Conservation (phyloP, 1,140 invertebrate genomes). For the Drosophila kanapiae region DNA sequence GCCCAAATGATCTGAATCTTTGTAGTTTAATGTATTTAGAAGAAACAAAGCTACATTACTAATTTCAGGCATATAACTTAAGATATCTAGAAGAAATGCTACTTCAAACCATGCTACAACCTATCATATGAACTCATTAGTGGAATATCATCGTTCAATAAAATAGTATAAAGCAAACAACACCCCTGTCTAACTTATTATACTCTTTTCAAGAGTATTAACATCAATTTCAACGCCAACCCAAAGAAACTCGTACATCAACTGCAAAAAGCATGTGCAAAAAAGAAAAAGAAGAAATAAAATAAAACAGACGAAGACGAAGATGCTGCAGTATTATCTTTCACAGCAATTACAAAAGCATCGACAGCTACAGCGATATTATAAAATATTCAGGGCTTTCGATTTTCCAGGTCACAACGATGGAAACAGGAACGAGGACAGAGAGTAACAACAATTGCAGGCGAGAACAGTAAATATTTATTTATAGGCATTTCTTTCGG, state of each 20-base stretch:
- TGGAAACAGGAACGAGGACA: slow-evolving; percentile 16
- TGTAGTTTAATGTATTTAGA: background rate
- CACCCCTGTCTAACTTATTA: background rate
- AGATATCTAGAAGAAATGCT: background rate
- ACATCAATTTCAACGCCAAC: slow-evolving; percentile 3
- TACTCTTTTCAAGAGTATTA: slow-evolving; percentile 13
- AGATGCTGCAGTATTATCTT: slow-evolving; percentile 27
- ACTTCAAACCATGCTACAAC: background rate
- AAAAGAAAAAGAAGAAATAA: background rate
- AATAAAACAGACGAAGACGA: slow-evolving; percentile 4
- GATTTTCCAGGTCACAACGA: slow-evolving; percentile 53
- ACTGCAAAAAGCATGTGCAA: slow-evolving; percentile 4
- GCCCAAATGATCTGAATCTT: background rate
- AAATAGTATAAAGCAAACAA: background rate
- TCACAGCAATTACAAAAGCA: slow-evolving; percentile 46
- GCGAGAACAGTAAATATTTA: slow-evolving; percentile 52
- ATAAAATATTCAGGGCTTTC: slow-evolving; percentile 19
- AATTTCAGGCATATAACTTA: background rate
- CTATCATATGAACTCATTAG: background rate
- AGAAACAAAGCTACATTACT: too few relatives aligned
- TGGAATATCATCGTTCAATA: too few relatives aligned
- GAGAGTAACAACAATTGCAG: background rate
- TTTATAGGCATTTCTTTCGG: slow-evolving; percentile 28
- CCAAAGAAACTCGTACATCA: slow-evolving; percentile 26
- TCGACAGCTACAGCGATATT: slow-evolving; percentile 28